phyloP scores from a whole-genome alignment of 2,797 vertebrate species.

The Gephyroberyx darwinii region DNA sequence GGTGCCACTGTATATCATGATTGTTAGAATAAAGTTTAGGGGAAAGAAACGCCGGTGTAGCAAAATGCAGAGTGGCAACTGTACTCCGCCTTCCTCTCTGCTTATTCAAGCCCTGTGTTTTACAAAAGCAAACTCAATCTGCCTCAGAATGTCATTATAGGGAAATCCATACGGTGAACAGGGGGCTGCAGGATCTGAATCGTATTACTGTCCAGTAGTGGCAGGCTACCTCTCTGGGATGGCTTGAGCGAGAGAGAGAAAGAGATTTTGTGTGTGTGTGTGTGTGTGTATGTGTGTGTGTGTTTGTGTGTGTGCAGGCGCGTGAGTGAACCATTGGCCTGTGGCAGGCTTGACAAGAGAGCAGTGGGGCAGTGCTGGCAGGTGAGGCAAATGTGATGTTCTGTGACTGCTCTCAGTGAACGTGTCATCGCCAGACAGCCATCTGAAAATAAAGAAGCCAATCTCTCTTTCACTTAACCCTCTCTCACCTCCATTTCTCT shows the following conservation, averaged over 20 bases:
- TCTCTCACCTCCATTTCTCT: constrained; percentile 1
- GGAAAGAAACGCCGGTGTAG: constrained; percentile 33
- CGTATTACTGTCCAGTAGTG: constrained; percentile 73
- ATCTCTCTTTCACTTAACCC: constrained; percentile 51
- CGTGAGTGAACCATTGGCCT: constrained; percentile 53
- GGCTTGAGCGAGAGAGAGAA: constrained; percentile 47
- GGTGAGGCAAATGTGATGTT: constrained; percentile 72
- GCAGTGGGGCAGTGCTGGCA: constrained; percentile 68
- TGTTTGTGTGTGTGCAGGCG: constrained; percentile 36
- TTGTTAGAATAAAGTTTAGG: constrained; percentile 46
- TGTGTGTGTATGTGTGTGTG: constrained; percentile 12
- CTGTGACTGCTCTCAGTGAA: constrained; percentile 66
- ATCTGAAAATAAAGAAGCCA: constrained; percentile 54
- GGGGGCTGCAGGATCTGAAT: constrained; percentile 69
- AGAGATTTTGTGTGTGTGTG: constrained; percentile 15
- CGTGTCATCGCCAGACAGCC: constrained; percentile 61
- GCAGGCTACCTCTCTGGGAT: constrained; percentile 55
- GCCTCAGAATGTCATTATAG: constrained; percentile 74
- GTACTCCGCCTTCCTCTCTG: constrained; percentile 37
- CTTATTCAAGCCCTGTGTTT: constrained; percentile 65
- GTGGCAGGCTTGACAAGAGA: constrained; percentile 71
- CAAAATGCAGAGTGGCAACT: constrained; percentile 66
- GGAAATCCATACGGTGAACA: constrained; percentile 70
- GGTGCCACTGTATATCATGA: constrained; percentile 55
- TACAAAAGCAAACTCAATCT: constrained; percentile 77